A percentile compares a stretch with the other conserved stretches of the same genome.
Evolutionary conservation across 2,797 vertebrate genomes (phyloP).

Genomic region (Nasua narica): DNA sequence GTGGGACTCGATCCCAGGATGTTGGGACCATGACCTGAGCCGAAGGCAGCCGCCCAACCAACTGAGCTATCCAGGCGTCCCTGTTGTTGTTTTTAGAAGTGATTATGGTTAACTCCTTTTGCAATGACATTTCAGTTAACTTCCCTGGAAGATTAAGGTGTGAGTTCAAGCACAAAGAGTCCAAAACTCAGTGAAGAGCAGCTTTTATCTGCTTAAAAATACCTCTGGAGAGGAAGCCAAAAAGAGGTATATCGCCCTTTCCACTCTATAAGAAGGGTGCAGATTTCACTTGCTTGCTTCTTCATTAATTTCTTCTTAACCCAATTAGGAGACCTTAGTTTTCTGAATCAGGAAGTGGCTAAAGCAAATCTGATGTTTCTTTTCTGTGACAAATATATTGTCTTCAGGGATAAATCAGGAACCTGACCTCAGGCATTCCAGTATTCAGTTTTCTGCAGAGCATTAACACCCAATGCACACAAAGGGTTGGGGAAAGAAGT

Average conservation of each 20-base stretch:
- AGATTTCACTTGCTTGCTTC: neutral
- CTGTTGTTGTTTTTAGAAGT: neutral
- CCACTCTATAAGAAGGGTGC: neutral
- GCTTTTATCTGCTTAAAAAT: constrained; percentile 48
- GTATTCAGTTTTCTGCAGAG: neutral
- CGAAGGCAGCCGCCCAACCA: too few species aligned
- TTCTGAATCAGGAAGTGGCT: constrained; percentile 48
- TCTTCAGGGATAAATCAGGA: constrained; percentile 32
- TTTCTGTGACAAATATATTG: neutral
- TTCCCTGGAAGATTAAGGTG: neutral
- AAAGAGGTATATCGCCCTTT: neutral
- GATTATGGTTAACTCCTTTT: constrained; percentile 39
- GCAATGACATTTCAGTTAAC: neutral
- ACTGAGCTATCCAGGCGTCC: too few species aligned
- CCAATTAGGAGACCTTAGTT: neutral
- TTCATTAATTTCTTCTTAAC: constrained; percentile 33
- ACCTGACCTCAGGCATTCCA: constrained; percentile 29
- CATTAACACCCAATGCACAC: neutral
- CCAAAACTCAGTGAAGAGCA: neutral
- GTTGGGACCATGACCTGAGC: too few species aligned
- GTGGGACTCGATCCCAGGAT: too few species aligned
- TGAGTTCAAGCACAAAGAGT: neutral
- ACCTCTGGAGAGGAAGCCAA: constrained; percentile 1
- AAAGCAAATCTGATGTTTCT: constrained; percentile 45
- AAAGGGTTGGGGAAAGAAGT: constrained; percentile 21